These are phyloP conservation scores for Strongylocentrotus purpuratus DNA, from an alignment of 35 echinoderm and acorn worm genomes.

Conservation along the genomic window DNA sequence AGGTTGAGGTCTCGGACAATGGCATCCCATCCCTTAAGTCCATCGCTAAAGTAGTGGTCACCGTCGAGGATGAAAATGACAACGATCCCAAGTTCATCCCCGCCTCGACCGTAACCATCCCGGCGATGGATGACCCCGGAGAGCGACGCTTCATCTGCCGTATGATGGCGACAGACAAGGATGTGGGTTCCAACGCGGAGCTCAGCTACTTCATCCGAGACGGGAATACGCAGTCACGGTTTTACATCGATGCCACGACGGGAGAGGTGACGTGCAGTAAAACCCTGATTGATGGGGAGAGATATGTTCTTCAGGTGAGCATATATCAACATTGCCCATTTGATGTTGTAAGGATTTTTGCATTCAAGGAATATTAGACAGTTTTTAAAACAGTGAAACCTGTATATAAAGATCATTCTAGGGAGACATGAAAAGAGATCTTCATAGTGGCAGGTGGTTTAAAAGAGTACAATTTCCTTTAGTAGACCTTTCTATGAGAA, in stretches of 20 bases:
- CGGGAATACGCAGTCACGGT: conserved; percentile 67
- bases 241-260: conserved; percentile 79
- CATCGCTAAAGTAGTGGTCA: conserved; percentile 72
- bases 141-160: conserved; percentile 52
- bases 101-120: conserved; percentile 48
- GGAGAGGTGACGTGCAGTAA: conserved; percentile 79
- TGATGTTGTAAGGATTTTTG: neutral
- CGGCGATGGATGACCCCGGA: conserved; percentile 47
- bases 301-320: conserved; percentile 71
- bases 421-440: neutral
- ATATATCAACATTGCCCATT: neutral
- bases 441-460: neutral
- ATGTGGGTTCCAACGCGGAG: conserved; percentile 80
- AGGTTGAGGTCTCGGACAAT: conserved; percentile 90
- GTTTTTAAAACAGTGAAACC: neutral
- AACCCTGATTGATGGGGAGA: conserved; percentile 61
- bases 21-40: conserved; percentile 71
- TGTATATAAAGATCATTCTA: neutral
- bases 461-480: too few species aligned
- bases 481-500: too few species aligned
- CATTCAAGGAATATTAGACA: neutral
- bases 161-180: conserved; percentile 75
- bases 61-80: conserved; percentile 86
- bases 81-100: conserved; percentile 76
- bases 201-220: conserved; percentile 81